phyloP scores from a whole-genome alignment of 2,888 invertebrate genomes.

The Oxyscelio sp. region DNA sequence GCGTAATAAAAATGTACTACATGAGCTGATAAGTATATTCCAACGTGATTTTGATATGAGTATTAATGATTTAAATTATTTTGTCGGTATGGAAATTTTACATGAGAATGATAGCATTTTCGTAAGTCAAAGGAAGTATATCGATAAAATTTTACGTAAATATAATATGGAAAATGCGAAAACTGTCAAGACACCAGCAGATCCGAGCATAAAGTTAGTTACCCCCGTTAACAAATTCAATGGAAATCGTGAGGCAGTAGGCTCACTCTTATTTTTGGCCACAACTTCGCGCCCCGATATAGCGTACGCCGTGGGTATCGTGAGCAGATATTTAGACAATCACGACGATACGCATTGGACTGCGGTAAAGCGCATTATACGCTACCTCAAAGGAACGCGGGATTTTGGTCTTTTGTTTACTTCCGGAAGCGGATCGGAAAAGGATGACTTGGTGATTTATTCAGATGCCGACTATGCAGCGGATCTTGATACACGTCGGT shows the following conservation, averaged over 20 bases:
- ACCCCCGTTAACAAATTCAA: not conserved
- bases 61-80: conserved; percentile 1
- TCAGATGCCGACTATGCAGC: not conserved
- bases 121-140: conserved; percentile 25
- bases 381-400: not conserved
- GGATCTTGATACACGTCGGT: not conserved
- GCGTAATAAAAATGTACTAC: not conserved
- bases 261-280: conserved; percentile 15
- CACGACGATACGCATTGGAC: not conserved
- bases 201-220: conserved; percentile 7
- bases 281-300: not conserved
- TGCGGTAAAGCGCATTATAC: not conserved
- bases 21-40: not conserved
- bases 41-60: conserved; percentile 18
- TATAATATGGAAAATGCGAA: conserved; percentile 23
- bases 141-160: not conserved
- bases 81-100: conserved; percentile 30
- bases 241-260: conserved; percentile 15
- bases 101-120: not conserved
- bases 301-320: not conserved
- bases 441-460: not conserved
- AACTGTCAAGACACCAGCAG: conserved; percentile 11
- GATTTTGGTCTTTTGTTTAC: conserved; percentile 41
- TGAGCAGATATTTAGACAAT: not conserved
- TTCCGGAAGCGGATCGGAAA: conserved; percentile 13